Conservation (phyloP, 2,797 vertebrate species). For the Phalanger gymnotis region DNA sequence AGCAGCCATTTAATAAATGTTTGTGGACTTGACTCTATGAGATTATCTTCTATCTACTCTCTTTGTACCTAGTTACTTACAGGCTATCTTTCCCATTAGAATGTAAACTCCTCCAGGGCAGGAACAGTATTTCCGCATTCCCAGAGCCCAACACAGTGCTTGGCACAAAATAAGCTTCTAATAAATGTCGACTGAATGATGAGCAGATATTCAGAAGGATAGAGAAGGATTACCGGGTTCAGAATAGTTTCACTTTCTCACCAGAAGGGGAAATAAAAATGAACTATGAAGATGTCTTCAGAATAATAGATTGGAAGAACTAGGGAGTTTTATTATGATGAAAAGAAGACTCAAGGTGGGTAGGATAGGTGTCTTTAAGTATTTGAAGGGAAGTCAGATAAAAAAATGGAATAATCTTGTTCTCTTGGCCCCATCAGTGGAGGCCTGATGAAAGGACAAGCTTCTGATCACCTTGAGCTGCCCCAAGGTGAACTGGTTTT, state of each 20-base stretch:
- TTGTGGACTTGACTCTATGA: background rate
- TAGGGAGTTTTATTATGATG: background rate
- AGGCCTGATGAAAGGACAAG: background rate
- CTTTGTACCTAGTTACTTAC: background rate
- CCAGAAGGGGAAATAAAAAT: background rate
- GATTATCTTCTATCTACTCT: background rate
- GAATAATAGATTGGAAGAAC: background rate
- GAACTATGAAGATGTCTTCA: background rate
- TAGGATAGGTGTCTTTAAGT: background rate
- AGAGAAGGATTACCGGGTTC: background rate
- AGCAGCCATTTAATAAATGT: background rate
- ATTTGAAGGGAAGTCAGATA: background rate
- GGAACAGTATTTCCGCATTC: background rate
- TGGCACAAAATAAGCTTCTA: background rate
- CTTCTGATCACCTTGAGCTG: background rate
- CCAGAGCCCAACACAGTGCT: background rate
- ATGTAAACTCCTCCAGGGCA: background rate
- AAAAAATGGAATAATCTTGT: background rate
- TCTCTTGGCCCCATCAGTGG: background rate
- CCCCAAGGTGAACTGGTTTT: background rate
- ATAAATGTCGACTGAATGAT: background rate
- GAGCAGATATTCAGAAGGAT: background rate
- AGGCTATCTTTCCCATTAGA: background rate
- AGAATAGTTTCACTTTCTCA: background rate
- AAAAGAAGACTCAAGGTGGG: background rate